These are phyloP conservation scores for Muscina levida DNA, from an alignment of 2,888 invertebrate species.

Conservation along the genomic window DNA sequence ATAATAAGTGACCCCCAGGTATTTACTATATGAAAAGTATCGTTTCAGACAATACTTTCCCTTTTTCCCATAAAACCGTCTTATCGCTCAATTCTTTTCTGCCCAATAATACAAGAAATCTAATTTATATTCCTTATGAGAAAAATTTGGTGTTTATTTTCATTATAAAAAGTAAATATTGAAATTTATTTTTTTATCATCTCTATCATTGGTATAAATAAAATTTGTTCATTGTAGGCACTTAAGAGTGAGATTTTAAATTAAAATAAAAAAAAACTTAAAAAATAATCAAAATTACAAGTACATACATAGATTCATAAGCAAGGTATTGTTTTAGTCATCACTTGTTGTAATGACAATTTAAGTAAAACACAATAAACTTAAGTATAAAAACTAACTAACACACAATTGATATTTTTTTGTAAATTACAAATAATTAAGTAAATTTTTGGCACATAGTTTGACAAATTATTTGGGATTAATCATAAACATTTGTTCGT, in stretches of 20 bases:
- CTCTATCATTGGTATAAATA: conserved; percentile 7
- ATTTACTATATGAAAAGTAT: too few relatives aligned
- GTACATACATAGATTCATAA: conserved; percentile 37
- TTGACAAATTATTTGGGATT: conserved; percentile 25
- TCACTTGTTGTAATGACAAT: neutral
- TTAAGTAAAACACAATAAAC: conserved; percentile 22
- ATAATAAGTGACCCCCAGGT: too few relatives aligned
- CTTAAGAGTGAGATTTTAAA: conserved; percentile 38
- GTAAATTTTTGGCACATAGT: conserved; percentile 71
- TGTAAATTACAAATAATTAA: conserved; percentile 63
- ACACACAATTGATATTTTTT: neutral
- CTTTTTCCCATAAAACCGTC: too few relatives aligned
- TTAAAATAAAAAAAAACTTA: conserved; percentile 12
- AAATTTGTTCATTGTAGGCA: conserved; percentile 54
- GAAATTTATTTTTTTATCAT: conserved; percentile 44
- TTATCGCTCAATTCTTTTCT: too few relatives aligned
- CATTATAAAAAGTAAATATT: conserved; percentile 50
- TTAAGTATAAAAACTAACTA: conserved; percentile 23
- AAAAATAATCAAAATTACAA: conserved; percentile 45
- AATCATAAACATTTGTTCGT: neutral
- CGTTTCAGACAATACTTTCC: too few relatives aligned
- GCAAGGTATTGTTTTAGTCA: neutral
- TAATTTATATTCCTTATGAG: too few relatives aligned
- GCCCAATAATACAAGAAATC: too few relatives aligned
- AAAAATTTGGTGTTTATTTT: too few relatives aligned